Evolutionary conservation across 2,888 invertebrate genomes (phyloP).

Genomic region (Gastracanthus pulcherrimus): DNA sequence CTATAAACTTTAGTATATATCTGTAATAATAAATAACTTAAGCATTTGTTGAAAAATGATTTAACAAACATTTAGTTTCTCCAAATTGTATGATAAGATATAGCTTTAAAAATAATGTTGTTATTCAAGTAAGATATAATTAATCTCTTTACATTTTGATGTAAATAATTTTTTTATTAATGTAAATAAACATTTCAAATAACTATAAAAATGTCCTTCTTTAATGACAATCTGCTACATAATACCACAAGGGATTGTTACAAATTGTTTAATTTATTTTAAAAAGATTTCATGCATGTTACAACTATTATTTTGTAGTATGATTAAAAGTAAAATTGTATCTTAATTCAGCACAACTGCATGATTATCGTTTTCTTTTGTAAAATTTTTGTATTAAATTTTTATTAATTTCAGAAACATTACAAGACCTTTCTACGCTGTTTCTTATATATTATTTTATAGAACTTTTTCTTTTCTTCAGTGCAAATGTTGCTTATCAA

Average conservation of each 20-base stretch:
- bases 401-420: not conserved
- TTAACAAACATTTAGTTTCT: not conserved
- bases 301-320: too few species aligned
- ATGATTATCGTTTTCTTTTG: not conserved
- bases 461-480: not conserved
- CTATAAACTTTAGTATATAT: slow-evolving; percentile 3
- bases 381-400: not conserved
- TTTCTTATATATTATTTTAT: not conserved
- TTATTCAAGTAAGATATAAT: not conserved
- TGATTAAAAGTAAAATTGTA: too few species aligned
- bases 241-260: too few species aligned
- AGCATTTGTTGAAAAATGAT: not conserved
- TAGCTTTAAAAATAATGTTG: not conserved
- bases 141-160: not conserved
- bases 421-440: not conserved
- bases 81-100: not conserved
- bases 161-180: slow-evolving; percentile 5
- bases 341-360: too few species aligned
- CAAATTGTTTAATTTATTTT: too few species aligned
- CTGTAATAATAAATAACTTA: slow-evolving; percentile 11
- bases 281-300: too few species aligned
- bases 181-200: slow-evolving; percentile 1
- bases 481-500: not conserved
- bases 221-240: too few species aligned
- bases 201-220: too few species aligned